Conservation (phyloP, 2,888 invertebrate species). For the Athalia circularis region DNA sequence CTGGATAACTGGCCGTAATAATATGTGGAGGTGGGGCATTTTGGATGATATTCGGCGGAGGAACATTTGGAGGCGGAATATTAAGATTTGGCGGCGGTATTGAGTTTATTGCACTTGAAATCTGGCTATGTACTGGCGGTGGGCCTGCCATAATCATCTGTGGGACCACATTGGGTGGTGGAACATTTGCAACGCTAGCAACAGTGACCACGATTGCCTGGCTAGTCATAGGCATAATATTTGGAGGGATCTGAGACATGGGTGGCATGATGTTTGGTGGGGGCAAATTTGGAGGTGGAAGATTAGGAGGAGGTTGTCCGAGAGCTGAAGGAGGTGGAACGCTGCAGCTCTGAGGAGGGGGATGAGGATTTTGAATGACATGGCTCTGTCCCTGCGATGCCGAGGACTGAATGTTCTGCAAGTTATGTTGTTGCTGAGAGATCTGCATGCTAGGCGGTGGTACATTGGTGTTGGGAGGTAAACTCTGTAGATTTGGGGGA, state of each 20-base stretch:
- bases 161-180: slow-evolving; percentile 66
- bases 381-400: slow-evolving; percentile 55
- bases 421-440: slow-evolving; percentile 67
- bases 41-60: slow-evolving; percentile 64
- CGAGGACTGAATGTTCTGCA: not conserved
- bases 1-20: slow-evolving; percentile 62
- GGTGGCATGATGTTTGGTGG: slow-evolving; percentile 64
- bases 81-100: slow-evolving; percentile 72
- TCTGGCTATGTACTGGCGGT: slow-evolving; percentile 62
- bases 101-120: slow-evolving; percentile 65
- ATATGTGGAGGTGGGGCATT: slow-evolving; percentile 62
- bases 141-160: slow-evolving; percentile 67
- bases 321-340: slow-evolving; percentile 55
- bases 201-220: slow-evolving; percentile 64
- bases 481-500: slow-evolving; percentile 56
- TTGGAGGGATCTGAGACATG: slow-evolving; percentile 69
- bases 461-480: slow-evolving; percentile 69
- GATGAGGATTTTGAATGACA: slow-evolving; percentile 53
- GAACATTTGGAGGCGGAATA: slow-evolving; percentile 73
- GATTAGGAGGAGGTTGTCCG: slow-evolving; percentile 58
- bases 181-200: slow-evolving; percentile 63
- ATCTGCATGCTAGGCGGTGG: slow-evolving; percentile 67
- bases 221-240: slow-evolving; percentile 62
- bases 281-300: slow-evolving; percentile 53
- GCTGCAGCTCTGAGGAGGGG: slow-evolving; percentile 48